These are phyloP conservation scores for Hartigia nigra DNA, from an alignment of 2,888 invertebrate genomes.

Conservation along the genomic window DNA sequence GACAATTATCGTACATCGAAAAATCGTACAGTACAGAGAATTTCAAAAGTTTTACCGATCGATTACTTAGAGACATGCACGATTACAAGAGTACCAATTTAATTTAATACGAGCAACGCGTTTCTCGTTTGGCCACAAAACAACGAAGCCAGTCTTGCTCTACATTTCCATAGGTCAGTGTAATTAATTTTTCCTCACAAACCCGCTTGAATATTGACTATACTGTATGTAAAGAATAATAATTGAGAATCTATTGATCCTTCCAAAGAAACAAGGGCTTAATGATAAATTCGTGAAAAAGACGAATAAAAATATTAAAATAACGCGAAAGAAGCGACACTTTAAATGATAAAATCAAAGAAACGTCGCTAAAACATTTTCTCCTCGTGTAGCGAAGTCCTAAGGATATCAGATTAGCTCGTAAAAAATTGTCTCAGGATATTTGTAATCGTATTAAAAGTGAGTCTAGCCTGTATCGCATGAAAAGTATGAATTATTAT, in stretches of 20 bases:
- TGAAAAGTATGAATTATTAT: slow-evolving; percentile 18
- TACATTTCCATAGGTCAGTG: not conserved
- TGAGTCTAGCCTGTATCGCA: slow-evolving; percentile 23
- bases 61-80: not conserved
- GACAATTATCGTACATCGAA: not conserved
- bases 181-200: not conserved
- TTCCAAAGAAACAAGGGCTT: not conserved
- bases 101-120: not conserved
- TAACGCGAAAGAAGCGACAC: not conserved
- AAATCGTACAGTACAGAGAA: not conserved
- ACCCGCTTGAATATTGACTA: not conserved
- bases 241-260: not conserved
- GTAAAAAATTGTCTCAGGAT: not conserved
- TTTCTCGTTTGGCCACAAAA: not conserved
- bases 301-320: not conserved
- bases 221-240: not conserved
- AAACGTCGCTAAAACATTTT: not conserved
- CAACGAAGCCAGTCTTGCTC: not conserved
- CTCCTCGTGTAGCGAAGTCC: not conserved
- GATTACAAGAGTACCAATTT: not conserved
- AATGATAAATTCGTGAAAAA: not conserved
- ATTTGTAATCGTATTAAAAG: not conserved
- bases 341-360: not conserved
- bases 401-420: not conserved
- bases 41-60: not conserved